Evolutionary conservation across 2,797 vertebrate genomes (phyloP), one percentile per base, ranked within the genome.

Genomic region (Anabacerthia variegaticeps): DNA sequence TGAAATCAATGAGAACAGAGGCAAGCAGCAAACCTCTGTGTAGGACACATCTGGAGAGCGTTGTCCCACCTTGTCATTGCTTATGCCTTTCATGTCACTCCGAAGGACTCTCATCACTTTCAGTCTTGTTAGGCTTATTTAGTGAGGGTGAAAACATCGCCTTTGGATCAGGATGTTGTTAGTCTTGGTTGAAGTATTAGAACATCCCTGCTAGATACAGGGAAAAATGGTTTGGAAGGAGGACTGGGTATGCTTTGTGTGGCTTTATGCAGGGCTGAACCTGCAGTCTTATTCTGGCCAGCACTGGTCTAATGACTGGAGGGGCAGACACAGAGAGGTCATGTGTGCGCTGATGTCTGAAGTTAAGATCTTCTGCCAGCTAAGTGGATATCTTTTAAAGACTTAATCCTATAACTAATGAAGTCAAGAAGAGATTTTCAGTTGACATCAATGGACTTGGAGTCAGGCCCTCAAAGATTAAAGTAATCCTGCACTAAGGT

Each of bases 351-450:
- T 86, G 75, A 37, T 91, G 85, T 91, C 91, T 95, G 85, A 75
- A 88, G 72, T 66, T 82, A 77, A 94, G 89, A 91, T 89, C 92
- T 95, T 89, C 92, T 94, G 91, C 89, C 87, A 83, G 62, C 65
- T 91, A 84, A 94, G 92, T 84, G 93, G 87, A 36, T 86, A 56
- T 79, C 82, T 91, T 59, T 59, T 86, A 81, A 95, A 26, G 89
- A 66, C 79, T 94, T 95, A 92, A 93, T 97, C 94, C 92, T 81
- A 0, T 76, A 76, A 86, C 77, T 94, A 88, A 84, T 86, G 86
- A 95, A 97, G 85, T 91, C 91, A 92, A 49, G 12, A 89, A 92
- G 73, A 95, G 91, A 92, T 94, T 95, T 96, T 73, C 55, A 26
- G 55, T 73, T 92, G 76, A 95, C 92, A 92, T 93, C 91, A 93